Conservation (phyloP, 2,113 vertebrate species). For the Nanorana parkeri region DNA sequence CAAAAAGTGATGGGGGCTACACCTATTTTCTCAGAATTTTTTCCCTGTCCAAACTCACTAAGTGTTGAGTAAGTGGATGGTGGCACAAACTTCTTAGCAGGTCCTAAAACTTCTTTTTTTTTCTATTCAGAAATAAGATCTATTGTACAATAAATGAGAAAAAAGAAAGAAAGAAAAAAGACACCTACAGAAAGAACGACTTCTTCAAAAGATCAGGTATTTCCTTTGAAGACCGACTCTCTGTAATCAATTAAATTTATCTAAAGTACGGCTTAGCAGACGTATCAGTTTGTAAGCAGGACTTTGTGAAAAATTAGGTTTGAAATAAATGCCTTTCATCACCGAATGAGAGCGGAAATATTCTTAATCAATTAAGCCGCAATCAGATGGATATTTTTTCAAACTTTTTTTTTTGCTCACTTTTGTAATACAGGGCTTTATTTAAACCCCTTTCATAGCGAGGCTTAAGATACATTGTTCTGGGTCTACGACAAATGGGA, state of each 20-base stretch:
- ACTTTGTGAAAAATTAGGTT: conserved; percentile 7
- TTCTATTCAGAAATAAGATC: not conserved
- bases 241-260: conserved; percentile 33
- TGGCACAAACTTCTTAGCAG: not conserved
- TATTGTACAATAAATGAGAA: not conserved
- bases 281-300: not conserved
- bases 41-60: not conserved
- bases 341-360: conserved; percentile 10
- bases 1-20: no score
- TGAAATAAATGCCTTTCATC: conserved; percentile 30
- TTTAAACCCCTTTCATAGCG: conserved; percentile 35
- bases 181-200: not conserved
- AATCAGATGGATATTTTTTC: conserved; percentile 21
- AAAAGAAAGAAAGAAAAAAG: not conserved
- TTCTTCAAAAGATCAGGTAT: conserved; percentile 10
- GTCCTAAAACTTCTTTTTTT: not conserved
- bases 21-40: no score
- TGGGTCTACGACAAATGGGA: conserved; percentile 42
- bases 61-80: not conserved
- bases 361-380: conserved; percentile 36
- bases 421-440: conserved; percentile 46
- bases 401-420: not conserved
- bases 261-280: not conserved
- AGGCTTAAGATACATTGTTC: conserved; percentile 48
- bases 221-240: conserved; percentile 3